Conservation (phyloP, 2,797 vertebrate species). For the Triplophysa yarkandensis region DNA sequence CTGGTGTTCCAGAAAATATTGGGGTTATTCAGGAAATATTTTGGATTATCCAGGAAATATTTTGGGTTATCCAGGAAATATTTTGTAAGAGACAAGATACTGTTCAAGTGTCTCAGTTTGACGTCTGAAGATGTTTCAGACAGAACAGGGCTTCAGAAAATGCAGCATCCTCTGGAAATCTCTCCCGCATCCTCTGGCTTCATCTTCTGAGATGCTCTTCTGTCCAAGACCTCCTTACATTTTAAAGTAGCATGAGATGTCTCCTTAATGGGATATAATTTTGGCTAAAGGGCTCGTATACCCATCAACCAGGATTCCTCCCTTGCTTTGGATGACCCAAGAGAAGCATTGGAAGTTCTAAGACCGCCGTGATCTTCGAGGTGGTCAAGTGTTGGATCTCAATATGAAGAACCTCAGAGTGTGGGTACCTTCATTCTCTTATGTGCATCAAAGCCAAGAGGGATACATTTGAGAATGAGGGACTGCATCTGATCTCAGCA, state of each 20-base stretch:
- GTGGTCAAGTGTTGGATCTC: conserved; percentile 29
- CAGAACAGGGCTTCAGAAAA: conserved; percentile 20
- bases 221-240: conserved; percentile 5
- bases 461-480: no score
- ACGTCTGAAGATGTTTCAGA: neutral
- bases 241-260: neutral
- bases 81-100: neutral
- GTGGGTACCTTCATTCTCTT: neutral
- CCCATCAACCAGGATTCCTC: neutral
- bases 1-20: no score
- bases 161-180: conserved; percentile 38
- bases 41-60: no score
- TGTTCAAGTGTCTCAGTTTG: neutral
- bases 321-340: no score
- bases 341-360: conserved; percentile 30
- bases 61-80: no score
- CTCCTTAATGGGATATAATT: neutral
- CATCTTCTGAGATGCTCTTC: conserved; percentile 28
- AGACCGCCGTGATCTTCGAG: no score
- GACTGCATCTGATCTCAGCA: no score
- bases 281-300: neutral
- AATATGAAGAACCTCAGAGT: neutral
- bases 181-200: neutral
- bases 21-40: no score
- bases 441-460: neutral